A percentile compares a stretch with the other conserved stretches of the same genome.
Evolutionary conservation across 2,888 invertebrate genomes (phyloP).

Genomic region (Pyrrhosoma nymphula): DNA sequence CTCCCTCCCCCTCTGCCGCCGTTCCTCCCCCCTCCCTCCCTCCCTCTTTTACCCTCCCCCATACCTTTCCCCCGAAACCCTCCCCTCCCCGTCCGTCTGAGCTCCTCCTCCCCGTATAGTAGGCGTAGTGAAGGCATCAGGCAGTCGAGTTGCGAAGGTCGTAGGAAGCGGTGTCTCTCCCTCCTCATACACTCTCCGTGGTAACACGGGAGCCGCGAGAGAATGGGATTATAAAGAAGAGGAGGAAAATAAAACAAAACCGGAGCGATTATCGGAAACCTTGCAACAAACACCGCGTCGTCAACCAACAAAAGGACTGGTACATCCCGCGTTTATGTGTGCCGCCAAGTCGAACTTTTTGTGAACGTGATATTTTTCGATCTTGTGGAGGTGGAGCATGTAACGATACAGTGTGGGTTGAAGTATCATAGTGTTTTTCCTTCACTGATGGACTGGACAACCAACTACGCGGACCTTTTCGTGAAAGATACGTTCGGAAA

Average conservation of each 20-base stretch:
- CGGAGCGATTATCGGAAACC: background rate
- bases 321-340: background rate
- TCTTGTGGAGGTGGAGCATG: too few species aligned
- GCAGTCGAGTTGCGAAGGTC: constrained; percentile 16
- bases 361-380: too few species aligned
- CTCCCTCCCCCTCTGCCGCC: background rate
- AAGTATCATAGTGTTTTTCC: too few species aligned
- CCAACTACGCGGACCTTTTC: too few species aligned
- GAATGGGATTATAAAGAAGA: background rate
- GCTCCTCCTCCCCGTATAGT: background rate
- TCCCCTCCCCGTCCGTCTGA: background rate
- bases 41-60: background rate
- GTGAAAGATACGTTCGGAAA: too few species aligned
- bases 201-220: background rate
- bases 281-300: background rate
- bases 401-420: too few species aligned
- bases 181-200: background rate
- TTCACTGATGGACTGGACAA: too few species aligned
- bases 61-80: background rate
- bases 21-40: background rate
- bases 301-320: background rate
- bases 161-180: background rate
- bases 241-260: background rate
- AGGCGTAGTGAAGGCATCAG: constrained; percentile 6
- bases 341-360: background rate